Evolutionary conservation across 2,113 vertebrate genomes (phyloP).

Genomic region (Xyliphius kryptos): DNA sequence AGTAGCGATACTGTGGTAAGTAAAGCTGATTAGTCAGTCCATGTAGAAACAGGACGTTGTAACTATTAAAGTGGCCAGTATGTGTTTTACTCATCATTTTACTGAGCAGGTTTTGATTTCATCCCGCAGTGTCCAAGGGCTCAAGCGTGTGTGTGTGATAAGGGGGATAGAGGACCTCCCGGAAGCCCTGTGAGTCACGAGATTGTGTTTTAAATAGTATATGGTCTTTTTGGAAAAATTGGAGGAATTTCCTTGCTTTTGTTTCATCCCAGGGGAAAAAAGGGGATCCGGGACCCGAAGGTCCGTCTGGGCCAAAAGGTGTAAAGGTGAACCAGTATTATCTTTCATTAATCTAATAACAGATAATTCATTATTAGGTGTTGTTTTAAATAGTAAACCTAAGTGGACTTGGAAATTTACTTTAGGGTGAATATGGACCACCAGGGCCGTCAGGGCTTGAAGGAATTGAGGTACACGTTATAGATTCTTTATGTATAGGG

Average conservation of each 20-base stretch:
- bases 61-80: too few species aligned
- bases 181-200: constrained; percentile 72
- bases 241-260: neutral
- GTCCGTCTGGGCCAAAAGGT: constrained; percentile 52
- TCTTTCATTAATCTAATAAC: too few species aligned
- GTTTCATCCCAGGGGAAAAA: constrained; percentile 53
- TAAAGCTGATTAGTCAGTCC: too few species aligned
- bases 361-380: too few species aligned
- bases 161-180: constrained; percentile 66
- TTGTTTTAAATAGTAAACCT: too few species aligned
- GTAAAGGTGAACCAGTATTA: constrained; percentile 41
- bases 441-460: too few species aligned
- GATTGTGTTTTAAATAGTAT: neutral
- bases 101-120: constrained; percentile 8
- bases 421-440: too few species aligned
- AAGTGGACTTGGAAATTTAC: too few species aligned
- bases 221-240: neutral
- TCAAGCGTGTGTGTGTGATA: constrained; percentile 70
- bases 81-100: neutral
- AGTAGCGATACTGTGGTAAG: too few species aligned
- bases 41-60: too few species aligned
- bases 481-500: too few species aligned
- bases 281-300: constrained; percentile 55
- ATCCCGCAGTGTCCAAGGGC: constrained; percentile 63
- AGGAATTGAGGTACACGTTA: too few species aligned